Evolutionary conservation across 2,113 vertebrate genomes (phyloP), one percentile per base, ranked within the genome.

Genomic region (Megaceryle torquata): DNA sequence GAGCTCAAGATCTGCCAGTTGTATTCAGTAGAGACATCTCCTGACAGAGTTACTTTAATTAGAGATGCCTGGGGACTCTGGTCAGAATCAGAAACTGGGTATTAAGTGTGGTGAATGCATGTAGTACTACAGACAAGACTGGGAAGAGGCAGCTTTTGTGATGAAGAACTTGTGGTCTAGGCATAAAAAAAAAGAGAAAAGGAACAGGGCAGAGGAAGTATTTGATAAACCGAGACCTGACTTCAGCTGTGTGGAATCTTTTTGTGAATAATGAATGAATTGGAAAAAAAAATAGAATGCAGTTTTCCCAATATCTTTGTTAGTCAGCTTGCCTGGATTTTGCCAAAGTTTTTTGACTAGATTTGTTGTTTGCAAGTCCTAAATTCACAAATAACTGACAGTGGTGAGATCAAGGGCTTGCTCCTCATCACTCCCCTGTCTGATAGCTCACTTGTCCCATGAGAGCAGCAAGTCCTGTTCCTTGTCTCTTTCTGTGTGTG

Each of bases 381-480:
- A 26, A 59, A 60, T 35, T 68, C 19, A 68, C 25, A 20, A 54
- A n/a, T n/a, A 50, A 75, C 6, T 41, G n/a, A 19, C 10, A 61
- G 35, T 8, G 11, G 16, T 31, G 51, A 93, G 43, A 50, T 44
- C 9, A n/a, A 64, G 57, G 48, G 3, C 37, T 86, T 1, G 4
- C 15, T 87, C n/a, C 65, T 68, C 35, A 60, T 46, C 69, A 17
- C 11, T 71, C 4, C 7, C 5, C 35, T 70, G 17, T 50, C n/a
- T 4, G 1, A 6, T 28, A 31, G 15, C 48, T 57, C 0, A 0
- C 18, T 2, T 35, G 11, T 74, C 33, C 19, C 15, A 2, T 10
- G 41, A 53, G 2, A 63, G 18, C 5, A 8, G 6, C 15, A 57
- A 41, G 28, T 59, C 43, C 65, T 4, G 1, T 21, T 87, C 7